These are phyloP conservation scores for Mya arenaria DNA, from an alignment of 1,140 invertebrate species.

Conservation along the genomic window DNA sequence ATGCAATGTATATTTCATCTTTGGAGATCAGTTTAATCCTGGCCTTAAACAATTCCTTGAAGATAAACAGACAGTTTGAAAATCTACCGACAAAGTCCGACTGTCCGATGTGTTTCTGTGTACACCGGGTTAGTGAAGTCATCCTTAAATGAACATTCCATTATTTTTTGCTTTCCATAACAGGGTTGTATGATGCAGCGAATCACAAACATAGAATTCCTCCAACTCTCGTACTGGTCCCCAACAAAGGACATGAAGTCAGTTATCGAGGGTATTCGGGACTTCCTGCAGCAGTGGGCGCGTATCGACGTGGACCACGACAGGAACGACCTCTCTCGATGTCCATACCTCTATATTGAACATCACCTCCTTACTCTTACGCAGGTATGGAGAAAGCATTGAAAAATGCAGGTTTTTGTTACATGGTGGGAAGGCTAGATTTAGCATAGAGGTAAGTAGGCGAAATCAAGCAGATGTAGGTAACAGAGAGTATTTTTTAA, in stretches of 20 bases:
- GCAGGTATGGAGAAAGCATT: constrained; percentile 8
- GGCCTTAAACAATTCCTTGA: no score
- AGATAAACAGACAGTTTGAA: not conserved
- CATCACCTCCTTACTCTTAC: constrained; percentile 19
- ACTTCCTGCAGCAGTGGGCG: constrained; percentile 39
- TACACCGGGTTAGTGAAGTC: not conserved
- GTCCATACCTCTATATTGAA: constrained; percentile 28
- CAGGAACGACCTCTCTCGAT: constrained; percentile 12
- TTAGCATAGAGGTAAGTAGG: no score
- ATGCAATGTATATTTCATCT: no score
- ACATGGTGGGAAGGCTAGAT: no score
- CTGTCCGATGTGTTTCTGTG: not conserved
- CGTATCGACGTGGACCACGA: constrained; percentile 24
- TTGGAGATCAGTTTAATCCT: no score
- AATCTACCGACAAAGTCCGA: no score
- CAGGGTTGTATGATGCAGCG: constrained; percentile 36
- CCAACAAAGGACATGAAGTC: constrained; percentile 27
- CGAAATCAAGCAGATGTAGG: no score
- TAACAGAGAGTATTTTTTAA: no score
- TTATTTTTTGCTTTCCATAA: no score
- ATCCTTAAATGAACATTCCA: not conserved
- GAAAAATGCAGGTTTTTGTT: no score
- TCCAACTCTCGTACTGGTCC: constrained; percentile 25
- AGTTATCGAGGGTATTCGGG: constrained; percentile 19
- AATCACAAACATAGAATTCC: constrained; percentile 28